Evolutionary conservation across 1,140 invertebrate species (phyloP), one percentile per base, ranked within the genome.

Genomic region (Sycophaga agraensis): DNA sequence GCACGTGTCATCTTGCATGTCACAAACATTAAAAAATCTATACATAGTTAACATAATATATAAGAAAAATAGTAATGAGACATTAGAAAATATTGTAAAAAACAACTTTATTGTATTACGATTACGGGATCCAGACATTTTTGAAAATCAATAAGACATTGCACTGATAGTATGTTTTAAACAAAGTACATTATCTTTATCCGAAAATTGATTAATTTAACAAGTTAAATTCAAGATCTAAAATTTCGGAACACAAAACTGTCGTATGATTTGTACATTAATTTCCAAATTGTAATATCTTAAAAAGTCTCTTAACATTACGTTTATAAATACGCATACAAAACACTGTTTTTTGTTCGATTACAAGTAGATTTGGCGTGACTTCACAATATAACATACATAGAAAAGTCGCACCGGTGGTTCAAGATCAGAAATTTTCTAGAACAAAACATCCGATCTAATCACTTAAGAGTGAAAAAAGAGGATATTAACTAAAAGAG

Each of bases 211-310:
- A n/a, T n/a, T n/a, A n/a, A n/a, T n/a, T n/a, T n/a, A n/a, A n/a
- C n/a, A n/a, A n/a, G n/a, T n/a, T n/a, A n/a, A n/a, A n/a, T n/a
- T n/a, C n/a, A n/a, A n/a, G n/a, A n/a, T n/a, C n/a, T n/a, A 17
- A 45, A 55, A 56, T 3, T 35, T 46, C 34, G 35, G 22, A 40
- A 48, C 35, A 58, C 46, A 57, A 57, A 46, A 26, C 16, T 34
- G 19, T 16, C 53, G 22, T 19, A 22, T 43, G 22, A 59, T 59
- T 51, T 59, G 31, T 59, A 59, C 26, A 59, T 43, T 8, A 2
- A 53, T 53, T 37, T 54, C 37, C 17, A 51, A 59, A 50, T 22
- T 51, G 22, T 50, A 50, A 43, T 56, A 35, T 51, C 42, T 34
- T 51, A 24, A 42, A 59, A 59, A 43, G 9, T 40, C 2, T 35